Percentiles rank a stretch among this genome's conserved stretches.
These are phyloP conservation scores for Actinernus sp. DNA, from an alignment of 92 coral and sea anemone species.

Conservation along the genomic window DNA sequence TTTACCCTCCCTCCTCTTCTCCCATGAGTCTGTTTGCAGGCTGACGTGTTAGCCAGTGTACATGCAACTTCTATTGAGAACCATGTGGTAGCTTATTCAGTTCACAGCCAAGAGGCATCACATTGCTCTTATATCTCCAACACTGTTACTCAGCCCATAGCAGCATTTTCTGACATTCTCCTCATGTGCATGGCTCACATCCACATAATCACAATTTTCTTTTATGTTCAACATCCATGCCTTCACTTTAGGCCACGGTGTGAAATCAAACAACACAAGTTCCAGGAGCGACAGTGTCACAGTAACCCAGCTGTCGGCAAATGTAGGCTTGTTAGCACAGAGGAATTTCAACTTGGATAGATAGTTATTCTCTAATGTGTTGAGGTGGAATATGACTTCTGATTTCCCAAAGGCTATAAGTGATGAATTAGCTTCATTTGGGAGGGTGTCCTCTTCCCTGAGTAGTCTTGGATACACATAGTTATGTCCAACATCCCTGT, in stretches of 20 bases:
- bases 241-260: constrained; percentile 73
- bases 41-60: too few species aligned
- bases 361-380: constrained; percentile 64
- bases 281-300: constrained; percentile 69
- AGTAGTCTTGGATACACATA: constrained; percentile 74
- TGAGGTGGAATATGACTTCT: constrained; percentile 72
- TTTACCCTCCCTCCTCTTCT: too few species aligned
- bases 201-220: constrained; percentile 73
- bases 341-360: constrained; percentile 59
- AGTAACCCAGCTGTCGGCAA: constrained; percentile 82
- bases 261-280: constrained; percentile 64
- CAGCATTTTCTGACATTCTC: constrained; percentile 58
- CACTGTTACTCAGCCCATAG: constrained; percentile 40
- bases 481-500: constrained; percentile 77
- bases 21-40: too few species aligned
- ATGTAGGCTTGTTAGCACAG: constrained; percentile 36
- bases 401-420: constrained; percentile 70
- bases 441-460: constrained; percentile 56
- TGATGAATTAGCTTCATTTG: constrained; percentile 56
- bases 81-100: too few species aligned
- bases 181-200: constrained; percentile 72
- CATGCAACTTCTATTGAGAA: too few species aligned
- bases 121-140: constrained; percentile 8
- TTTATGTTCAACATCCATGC: constrained; percentile 68
- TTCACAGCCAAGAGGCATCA: too few species aligned